Evolutionary conservation across 2,797 vertebrate genomes (phyloP), one percentile per base, ranked within the genome.

Genomic region (Anomalospiza imberbis): DNA sequence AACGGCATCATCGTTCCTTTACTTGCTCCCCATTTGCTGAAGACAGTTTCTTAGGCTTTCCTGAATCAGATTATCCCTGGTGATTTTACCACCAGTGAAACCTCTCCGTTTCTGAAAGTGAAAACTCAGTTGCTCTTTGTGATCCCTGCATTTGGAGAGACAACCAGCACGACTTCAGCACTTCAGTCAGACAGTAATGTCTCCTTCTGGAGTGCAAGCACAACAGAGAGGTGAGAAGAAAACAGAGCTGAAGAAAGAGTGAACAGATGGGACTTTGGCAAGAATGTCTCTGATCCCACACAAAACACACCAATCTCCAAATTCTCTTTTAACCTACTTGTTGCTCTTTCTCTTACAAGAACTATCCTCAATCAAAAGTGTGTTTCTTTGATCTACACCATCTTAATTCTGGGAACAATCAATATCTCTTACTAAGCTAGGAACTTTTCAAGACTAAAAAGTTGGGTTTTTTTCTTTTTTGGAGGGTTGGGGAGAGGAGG

Each of bases 241-340:
- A 95, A 93, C 85, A 94, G 57, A 84, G 47, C 88, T 78, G 78
- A 89, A 86, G 53, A 50, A 74, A 89, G 82, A 61, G 45, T 74
- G 80, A 94, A 77, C 75, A 93, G 82, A 95, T 93, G 90, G 88
- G 29, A 62, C 67, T 89, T 82, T 34, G 61, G 78, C 75, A 91
- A 82, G 78, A 75, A 67, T 2, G 2, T n/a, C 53, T 85, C 68
- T 50, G 34, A 93, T 94, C 82, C 68, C 72, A 93, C 82, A 86
- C 76, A 78, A 77, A 93, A 81, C 26, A 62, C 32, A 61, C 29
- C 65, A 32, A 22, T 67, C 73, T 93, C 55, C 55, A 88, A 83
- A 91, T 76, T 94, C 40, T 88, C 65, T 90, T 84, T 36, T 86
- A 85, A 80, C n/a, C 20, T 63, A 62, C 53, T 74, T 74, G 38